Percentiles rank a stretch among this genome's conserved stretches.
phyloP scores from a whole-genome alignment of 2,113 vertebrate genomes.

The Caretta caretta region DNA sequence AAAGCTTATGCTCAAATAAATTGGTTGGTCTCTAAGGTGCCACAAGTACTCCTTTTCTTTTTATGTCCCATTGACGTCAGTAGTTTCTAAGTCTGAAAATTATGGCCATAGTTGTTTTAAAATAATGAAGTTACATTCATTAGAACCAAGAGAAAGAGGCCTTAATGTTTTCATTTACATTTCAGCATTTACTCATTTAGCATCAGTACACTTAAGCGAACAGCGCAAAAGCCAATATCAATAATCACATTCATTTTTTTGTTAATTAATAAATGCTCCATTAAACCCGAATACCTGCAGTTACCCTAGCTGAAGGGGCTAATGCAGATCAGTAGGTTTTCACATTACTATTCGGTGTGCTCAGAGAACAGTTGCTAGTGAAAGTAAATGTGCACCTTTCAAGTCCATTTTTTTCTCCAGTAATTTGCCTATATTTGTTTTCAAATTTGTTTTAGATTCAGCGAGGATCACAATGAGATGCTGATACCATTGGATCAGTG shows the following conservation, averaged over 20 bases:
- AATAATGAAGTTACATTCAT: neutral
- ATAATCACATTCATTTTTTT: slow-evolving; percentile 6
- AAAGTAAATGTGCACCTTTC: slow-evolving; percentile 28
- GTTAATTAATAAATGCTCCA: slow-evolving; percentile 48
- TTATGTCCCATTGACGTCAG: neutral
- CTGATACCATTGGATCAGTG: neutral
- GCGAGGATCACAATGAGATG: neutral
- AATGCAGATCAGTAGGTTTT: slow-evolving; percentile 16
- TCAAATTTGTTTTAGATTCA: neutral
- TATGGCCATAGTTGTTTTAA: neutral
- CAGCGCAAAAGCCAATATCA: neutral
- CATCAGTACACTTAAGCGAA: neutral
- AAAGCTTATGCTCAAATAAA: too few relatives aligned
- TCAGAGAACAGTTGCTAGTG: slow-evolving; percentile 23
- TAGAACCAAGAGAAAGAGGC: neutral
- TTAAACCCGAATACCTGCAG: slow-evolving; percentile 28
- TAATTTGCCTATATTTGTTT: slow-evolving; percentile 14
- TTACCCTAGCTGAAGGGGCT: neutral
- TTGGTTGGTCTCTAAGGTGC: too few relatives aligned
- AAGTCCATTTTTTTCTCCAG: neutral
- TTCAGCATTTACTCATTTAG: slow-evolving; percentile 16
- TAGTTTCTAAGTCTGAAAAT: neutral
- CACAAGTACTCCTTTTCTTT: too few relatives aligned
- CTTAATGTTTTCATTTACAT: neutral
- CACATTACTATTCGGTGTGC: slow-evolving; percentile 19